Evolutionary conservation across 2,797 vertebrate species (phyloP).

Genomic region (Holocentrus rufus): DNA sequence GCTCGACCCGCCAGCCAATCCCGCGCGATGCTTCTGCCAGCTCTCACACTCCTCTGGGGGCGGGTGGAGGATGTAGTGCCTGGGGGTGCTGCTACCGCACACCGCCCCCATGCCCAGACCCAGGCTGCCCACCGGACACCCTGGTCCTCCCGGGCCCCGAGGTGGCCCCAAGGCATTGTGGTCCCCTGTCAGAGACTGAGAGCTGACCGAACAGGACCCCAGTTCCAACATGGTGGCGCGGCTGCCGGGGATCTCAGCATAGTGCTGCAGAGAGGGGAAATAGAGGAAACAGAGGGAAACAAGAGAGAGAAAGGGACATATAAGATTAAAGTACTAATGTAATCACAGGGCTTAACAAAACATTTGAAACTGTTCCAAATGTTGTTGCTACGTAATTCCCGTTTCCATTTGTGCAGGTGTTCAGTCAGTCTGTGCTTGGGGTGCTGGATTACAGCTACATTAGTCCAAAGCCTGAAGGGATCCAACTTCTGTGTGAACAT

Average conservation of each 20-base stretch:
- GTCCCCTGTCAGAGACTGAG: constrained; percentile 83
- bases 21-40: constrained; percentile 87
- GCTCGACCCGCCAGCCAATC: constrained; percentile 77
- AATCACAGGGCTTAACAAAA: constrained; percentile 5
- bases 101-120: constrained; percentile 62
- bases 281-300: constrained; percentile 4
- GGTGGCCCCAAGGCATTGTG: constrained; percentile 74
- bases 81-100: constrained; percentile 69
- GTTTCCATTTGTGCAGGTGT: background rate
- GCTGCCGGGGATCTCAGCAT: constrained; percentile 82
- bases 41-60: constrained; percentile 85
- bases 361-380: background rate
- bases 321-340: background rate
- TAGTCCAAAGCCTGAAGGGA: constrained; percentile 32
- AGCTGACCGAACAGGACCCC: constrained; percentile 84
- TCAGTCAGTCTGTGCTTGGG: constrained; percentile 11
- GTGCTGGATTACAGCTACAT: background rate
- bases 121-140: constrained; percentile 37
- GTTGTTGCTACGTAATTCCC: background rate
- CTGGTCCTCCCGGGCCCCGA: constrained; percentile 29
- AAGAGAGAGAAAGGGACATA: constrained; percentile 13
- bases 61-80: constrained; percentile 76
- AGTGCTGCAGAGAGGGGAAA: constrained; percentile 79
- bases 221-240: constrained; percentile 88
- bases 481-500: constrained; percentile 15